Evolutionary conservation across 2,797 vertebrate genomes (phyloP).

Genomic region (Phyllotis vaccarum): DNA sequence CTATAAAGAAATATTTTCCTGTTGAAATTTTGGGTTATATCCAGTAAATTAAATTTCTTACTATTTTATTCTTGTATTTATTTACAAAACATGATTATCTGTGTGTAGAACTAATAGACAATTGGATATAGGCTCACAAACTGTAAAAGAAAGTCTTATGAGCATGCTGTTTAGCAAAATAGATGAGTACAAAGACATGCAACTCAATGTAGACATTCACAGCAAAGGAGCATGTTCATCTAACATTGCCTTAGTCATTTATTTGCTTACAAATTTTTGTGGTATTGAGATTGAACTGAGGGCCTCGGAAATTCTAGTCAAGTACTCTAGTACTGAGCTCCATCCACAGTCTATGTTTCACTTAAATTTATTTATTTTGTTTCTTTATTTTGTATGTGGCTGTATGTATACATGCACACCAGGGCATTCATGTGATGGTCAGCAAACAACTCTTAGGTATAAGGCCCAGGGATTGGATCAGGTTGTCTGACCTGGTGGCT

Average conservation of each 20-base stretch:
- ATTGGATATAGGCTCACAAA: background rate
- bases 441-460: background rate
- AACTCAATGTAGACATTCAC: background rate
- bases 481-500: background rate
- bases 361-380: background rate
- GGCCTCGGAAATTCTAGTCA: background rate
- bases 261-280: background rate
- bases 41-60: background rate
- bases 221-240: constrained; percentile 1
- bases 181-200: background rate
- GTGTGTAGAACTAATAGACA: background rate
- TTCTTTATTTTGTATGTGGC: background rate
- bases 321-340: background rate
- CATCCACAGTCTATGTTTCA: background rate
- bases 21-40: constrained; percentile 46
- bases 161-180: background rate
- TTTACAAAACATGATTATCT: background rate
- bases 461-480: background rate
- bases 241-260: background rate
- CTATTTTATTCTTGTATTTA: constrained; percentile 3
- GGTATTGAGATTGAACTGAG: background rate
- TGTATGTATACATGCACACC: background rate
- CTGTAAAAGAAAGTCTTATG: background rate
- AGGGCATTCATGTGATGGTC: background rate
- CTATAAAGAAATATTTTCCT: constrained; percentile 37